These are phyloP conservation scores for Eulithis prunata DNA, from an alignment of 2,888 invertebrate species.

Conservation along the genomic window DNA sequence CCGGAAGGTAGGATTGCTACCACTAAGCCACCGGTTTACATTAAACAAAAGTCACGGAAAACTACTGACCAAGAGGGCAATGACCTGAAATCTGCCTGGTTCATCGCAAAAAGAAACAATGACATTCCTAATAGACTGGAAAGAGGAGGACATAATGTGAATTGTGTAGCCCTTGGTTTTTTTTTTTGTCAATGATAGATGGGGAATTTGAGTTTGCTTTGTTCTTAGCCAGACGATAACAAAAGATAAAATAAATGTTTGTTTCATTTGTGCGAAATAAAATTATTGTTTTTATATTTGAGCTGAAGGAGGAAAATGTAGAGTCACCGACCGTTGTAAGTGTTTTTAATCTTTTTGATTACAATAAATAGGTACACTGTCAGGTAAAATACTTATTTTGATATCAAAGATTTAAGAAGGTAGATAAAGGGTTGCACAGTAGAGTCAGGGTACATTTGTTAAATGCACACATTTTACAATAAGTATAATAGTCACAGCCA, in stretches of 20 bases:
- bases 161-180: conserved; percentile 14
- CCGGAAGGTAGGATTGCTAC: too few species aligned
- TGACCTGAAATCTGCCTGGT: conserved; percentile 30
- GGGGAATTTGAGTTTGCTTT: conserved; percentile 5
- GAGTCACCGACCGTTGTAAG: background rate
- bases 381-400: too few species aligned
- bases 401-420: too few species aligned
- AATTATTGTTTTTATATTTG: background rate
- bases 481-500: too few species aligned
- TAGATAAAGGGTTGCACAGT: too few species aligned
- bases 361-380: too few species aligned
- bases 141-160: background rate
- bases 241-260: background rate
- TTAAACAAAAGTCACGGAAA: conserved; percentile 4
- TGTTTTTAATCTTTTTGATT: too few species aligned
- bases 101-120: conserved; percentile 31
- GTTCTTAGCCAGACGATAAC: conserved; percentile 5
- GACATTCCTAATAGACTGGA: conserved; percentile 26
- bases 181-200: conserved; percentile 6
- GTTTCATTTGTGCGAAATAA: background rate
- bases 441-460: too few species aligned
- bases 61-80: conserved; percentile 24
- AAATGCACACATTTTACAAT: too few species aligned
- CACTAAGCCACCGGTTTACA: background rate
- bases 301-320: background rate